Evolutionary conservation across 1,140 invertebrate species (phyloP).

Genomic region (Ceratina calcarata): DNA sequence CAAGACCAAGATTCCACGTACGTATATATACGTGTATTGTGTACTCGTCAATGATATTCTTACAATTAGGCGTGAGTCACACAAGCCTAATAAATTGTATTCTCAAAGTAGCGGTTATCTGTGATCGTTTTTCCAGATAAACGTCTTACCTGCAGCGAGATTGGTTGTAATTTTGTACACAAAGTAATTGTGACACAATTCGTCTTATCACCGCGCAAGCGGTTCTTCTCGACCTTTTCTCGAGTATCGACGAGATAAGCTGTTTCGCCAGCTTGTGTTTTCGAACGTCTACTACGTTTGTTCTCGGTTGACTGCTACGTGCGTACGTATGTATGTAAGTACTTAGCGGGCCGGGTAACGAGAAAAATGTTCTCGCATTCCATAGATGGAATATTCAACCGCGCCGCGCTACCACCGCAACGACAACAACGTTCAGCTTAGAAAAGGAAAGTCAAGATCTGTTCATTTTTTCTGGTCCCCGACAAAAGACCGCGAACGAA

Average conservation of each 20-base stretch:
- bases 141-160: too few relatives aligned
- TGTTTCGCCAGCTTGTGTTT: slow-evolving; percentile 2
- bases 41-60: slow-evolving; percentile 12
- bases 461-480: background rate
- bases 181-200: background rate
- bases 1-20: background rate
- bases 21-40: background rate
- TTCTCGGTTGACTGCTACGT: background rate
- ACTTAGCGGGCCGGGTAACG: background rate
- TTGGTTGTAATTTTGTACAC: background rate
- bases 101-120: background rate
- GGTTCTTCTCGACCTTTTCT: background rate
- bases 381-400: slow-evolving; percentile 10
- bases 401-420: too few relatives aligned
- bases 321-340: too few relatives aligned
- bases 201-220: background rate
- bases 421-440: background rate
- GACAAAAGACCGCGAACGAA: background rate
- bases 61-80: slow-evolving; percentile 4
- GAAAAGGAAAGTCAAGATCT: slow-evolving; percentile 1
- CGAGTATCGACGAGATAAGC: slow-evolving; percentile 19
- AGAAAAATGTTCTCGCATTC: background rate
- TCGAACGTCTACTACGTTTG: slow-evolving; percentile 58
- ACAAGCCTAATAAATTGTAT: background rate
- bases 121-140: background rate